Percentiles rank a stretch among this genome's conserved stretches.
Conservation (phyloP, 1,140 invertebrate species). For the Pararge aegeria region DNA sequence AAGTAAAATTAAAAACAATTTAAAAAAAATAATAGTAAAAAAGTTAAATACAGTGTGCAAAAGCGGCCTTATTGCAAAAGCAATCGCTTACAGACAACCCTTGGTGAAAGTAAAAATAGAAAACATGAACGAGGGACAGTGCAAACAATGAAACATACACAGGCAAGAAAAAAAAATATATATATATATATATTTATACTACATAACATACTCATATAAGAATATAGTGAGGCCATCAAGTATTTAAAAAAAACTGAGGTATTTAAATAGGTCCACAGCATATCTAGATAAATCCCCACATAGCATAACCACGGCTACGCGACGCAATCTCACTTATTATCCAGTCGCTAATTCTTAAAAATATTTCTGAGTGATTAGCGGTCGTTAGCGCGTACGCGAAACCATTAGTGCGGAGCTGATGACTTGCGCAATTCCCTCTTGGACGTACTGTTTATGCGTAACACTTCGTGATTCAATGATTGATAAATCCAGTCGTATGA, state of each 20-base stretch:
- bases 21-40: too few species aligned
- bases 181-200: too few species aligned
- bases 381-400: slow-evolving; percentile 16
- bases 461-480: slow-evolving; percentile 16
- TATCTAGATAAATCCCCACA: neutral
- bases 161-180: too few species aligned
- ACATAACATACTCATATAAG: too few species aligned
- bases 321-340: slow-evolving; percentile 11
- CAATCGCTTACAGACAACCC: too few species aligned
- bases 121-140: too few species aligned
- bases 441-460: neutral
- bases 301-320: slow-evolving; percentile 2
- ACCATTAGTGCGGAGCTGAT: slow-evolving; percentile 21
- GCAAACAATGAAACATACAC: too few species aligned
- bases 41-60: too few species aligned
- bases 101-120: too few species aligned
- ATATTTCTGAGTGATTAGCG: slow-evolving; percentile 32
- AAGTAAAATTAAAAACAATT: too few species aligned
- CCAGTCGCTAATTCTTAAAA: slow-evolving; percentile 2
- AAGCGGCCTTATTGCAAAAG: too few species aligned
- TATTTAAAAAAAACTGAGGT: neutral
- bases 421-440: slow-evolving; percentile 18
- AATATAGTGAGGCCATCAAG: too few species aligned
- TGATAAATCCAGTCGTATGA: slow-evolving; percentile 2
- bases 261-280: neutral